Evolutionary conservation across 2,888 invertebrate genomes (phyloP).

Genomic region (Zele albiditarsus): DNA sequence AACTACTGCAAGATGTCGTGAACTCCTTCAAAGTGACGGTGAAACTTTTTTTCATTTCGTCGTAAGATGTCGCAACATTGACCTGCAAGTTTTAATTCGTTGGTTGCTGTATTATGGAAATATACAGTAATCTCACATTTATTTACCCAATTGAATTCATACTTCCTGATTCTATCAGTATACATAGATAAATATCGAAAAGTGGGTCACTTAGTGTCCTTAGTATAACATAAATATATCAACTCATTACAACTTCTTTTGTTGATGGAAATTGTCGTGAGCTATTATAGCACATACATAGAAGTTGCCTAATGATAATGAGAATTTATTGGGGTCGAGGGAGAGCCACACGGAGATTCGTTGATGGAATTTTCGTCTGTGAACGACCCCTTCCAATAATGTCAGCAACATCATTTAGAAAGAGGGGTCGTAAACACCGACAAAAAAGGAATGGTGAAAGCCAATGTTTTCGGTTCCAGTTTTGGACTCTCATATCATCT

Average conservation of each 20-base stretch:
- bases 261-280: background rate
- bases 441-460: conserved; percentile 42
- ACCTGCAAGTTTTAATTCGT: background rate
- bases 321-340: conserved; percentile 30
- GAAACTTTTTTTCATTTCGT: background rate
- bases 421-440: conserved; percentile 40
- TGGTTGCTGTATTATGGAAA: no score
- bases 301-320: conserved; percentile 4
- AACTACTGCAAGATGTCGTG: background rate
- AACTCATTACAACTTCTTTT: background rate
- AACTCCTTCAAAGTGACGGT: background rate
- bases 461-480: conserved; percentile 33
- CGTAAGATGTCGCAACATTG: background rate
- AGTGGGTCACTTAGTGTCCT: no score
- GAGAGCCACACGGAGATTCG: conserved; percentile 15
- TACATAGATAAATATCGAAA: no score
- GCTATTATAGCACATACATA: background rate
- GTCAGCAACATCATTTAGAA: background rate
- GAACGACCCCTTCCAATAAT: conserved; percentile 1
- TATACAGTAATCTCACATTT: no score
- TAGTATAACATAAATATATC: background rate
- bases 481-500: conserved; percentile 4
- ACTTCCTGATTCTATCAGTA: no score
- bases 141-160: no score
- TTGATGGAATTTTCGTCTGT: background rate